phyloP scores from a whole-genome alignment of 2,888 invertebrate species.

The Cerastis rubricosa region DNA sequence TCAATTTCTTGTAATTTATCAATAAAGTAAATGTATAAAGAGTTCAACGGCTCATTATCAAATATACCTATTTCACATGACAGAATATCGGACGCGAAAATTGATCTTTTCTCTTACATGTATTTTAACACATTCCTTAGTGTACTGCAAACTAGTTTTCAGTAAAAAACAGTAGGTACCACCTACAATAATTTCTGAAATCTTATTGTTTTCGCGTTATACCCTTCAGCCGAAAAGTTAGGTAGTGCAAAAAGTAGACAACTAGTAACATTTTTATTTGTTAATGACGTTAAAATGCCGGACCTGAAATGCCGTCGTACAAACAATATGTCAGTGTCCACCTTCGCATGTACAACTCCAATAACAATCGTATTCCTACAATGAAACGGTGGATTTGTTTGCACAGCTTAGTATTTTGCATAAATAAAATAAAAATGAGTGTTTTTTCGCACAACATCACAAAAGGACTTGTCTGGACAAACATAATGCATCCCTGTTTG shows the following conservation, averaged over 20 bases:
- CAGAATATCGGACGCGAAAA: neutral
- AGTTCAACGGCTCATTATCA: conserved; percentile 8
- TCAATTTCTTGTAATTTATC: conserved; percentile 9
- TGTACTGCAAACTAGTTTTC: neutral
- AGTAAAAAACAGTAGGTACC: neutral
- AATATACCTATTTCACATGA: too few species aligned
- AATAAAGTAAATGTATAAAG: neutral
- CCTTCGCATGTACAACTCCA: conserved; percentile 39
- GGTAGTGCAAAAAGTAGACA: neutral
- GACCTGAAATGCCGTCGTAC: conserved; percentile 13
- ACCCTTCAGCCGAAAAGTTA: neutral
- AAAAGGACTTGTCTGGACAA: conserved; percentile 32
- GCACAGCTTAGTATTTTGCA: conserved; percentile 66
- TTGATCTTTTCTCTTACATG: neutral
- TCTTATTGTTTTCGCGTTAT: neutral
- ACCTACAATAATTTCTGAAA: neutral
- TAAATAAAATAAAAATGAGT: conserved; percentile 49
- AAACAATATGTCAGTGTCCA: conserved; percentile 48
- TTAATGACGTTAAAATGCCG: conserved; percentile 15
- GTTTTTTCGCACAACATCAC: conserved; percentile 47
- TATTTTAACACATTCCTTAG: neutral
- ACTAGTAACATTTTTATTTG: conserved; percentile 15
- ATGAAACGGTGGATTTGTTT: conserved; percentile 63
- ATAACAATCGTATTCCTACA: conserved; percentile 55
- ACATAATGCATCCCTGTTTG: conserved; percentile 41